Conservation (phyloP, 2,888 invertebrate genomes). For the Phytoseiulus persimilis region DNA sequence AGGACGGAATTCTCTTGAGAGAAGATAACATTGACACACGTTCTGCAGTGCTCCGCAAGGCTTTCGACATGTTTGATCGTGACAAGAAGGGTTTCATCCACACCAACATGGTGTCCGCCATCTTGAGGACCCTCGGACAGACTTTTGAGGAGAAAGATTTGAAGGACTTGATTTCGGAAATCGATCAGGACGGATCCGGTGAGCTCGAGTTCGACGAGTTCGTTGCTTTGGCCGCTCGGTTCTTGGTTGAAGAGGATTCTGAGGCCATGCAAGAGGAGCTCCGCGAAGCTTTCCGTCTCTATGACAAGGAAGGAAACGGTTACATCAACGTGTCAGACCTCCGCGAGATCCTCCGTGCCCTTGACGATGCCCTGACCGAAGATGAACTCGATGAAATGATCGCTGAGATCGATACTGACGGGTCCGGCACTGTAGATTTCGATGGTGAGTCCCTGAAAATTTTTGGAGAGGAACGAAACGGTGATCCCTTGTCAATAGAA, state of each 20-base stretch:
- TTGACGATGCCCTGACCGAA: slow-evolving; percentile 56
- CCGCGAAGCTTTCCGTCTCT: slow-evolving; percentile 94
- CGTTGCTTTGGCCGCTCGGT: slow-evolving; percentile 87
- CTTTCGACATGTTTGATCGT: slow-evolving; percentile 91
- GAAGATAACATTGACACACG: slow-evolving; percentile 41
- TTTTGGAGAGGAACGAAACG: no score
- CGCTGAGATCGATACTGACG: slow-evolving; percentile 56
- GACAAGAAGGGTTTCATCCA: slow-evolving; percentile 88
- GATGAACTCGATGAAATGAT: slow-evolving; percentile 57
- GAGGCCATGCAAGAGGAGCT: slow-evolving; percentile 96
- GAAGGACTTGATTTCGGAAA: slow-evolving; percentile 93
- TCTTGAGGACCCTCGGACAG: slow-evolving; percentile 90
- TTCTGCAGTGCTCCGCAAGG: slow-evolving; percentile 76
- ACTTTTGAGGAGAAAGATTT: slow-evolving; percentile 92
- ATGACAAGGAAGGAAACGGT: slow-evolving; percentile 75
- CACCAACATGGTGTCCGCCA: slow-evolving; percentile 88
- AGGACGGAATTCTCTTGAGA: no score
- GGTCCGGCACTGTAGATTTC: slow-evolving; percentile 94
- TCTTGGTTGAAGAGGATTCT: slow-evolving; percentile 94
- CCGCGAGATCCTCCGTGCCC: slow-evolving; percentile 54
- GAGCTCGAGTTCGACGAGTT: slow-evolving; percentile 93
- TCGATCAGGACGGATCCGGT: slow-evolving; percentile 90
- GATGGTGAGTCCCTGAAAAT: slow-evolving; percentile 59
- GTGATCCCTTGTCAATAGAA: no score
- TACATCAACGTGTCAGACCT: slow-evolving; percentile 52